phyloP scores from a whole-genome alignment of 2,888 invertebrate species.

The Nasonia oneida region DNA sequence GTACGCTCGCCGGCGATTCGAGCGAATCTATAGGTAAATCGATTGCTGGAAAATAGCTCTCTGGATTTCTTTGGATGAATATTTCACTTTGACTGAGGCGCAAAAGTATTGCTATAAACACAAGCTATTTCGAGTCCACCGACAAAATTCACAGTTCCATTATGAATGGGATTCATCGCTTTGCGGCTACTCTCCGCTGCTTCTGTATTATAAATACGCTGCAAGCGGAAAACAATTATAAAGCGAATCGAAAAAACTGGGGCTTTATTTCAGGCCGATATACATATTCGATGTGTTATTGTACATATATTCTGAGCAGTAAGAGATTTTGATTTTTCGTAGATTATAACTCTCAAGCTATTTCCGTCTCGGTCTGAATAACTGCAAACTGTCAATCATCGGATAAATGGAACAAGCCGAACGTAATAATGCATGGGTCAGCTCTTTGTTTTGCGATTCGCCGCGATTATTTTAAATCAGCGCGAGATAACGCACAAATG shows the following conservation, averaged over 20 bases:
- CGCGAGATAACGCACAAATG: not conserved
- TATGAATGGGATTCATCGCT: not conserved
- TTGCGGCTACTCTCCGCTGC: no score
- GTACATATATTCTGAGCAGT: no score
- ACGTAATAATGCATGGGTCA: not conserved
- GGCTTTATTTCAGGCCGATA: no score
- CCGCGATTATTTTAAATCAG: not conserved
- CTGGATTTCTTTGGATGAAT: not conserved
- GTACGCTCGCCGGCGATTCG: not conserved
- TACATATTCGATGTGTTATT: no score
- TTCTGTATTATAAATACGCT: no score
- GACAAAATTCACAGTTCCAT: not conserved
- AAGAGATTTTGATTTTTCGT: no score
- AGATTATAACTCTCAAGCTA: no score
- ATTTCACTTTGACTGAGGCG: not conserved
- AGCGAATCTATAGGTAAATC: not conserved
- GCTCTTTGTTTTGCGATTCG: not conserved
- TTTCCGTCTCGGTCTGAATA: no score
- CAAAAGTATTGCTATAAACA: not conserved
- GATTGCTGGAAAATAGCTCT: constrained; percentile 3
- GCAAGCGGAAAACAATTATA: not conserved
- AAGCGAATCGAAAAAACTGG: not conserved
- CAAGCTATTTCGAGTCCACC: not conserved
- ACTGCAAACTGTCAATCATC: not conserved
- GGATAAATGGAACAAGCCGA: not conserved